Conservation (phyloP, 1,140 invertebrate genomes). For the Drosophila guanche region DNA sequence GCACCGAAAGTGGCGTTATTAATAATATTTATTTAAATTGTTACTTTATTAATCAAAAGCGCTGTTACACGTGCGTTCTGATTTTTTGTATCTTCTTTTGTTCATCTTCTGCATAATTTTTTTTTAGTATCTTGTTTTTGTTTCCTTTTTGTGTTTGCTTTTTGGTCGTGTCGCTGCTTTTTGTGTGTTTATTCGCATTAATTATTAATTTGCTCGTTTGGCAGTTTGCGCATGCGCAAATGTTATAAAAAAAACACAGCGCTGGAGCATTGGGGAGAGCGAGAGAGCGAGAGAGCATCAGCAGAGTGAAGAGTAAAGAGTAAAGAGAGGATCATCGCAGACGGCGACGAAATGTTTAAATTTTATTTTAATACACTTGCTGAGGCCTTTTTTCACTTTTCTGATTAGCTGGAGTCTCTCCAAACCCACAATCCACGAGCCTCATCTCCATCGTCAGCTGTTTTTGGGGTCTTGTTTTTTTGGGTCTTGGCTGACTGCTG, state of each 20-base stretch:
- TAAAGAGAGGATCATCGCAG: conserved; percentile 27
- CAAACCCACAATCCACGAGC: no score
- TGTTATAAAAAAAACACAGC: conserved; percentile 47
- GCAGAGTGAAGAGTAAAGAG: conserved; percentile 7
- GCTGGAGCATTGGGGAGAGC: background rate
- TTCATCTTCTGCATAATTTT: conserved; percentile 34
- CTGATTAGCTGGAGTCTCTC: conserved; percentile 37
- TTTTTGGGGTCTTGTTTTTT: conserved; percentile 9
- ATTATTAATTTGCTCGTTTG: conserved; percentile 82
- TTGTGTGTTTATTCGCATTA: conserved; percentile 77
- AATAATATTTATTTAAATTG: conserved; percentile 72
- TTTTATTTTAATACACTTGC: conserved; percentile 74
- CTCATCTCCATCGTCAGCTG: conserved; percentile 37
- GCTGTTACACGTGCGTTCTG: conserved; percentile 72
- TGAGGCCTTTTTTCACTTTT: conserved; percentile 50
- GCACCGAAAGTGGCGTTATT: conserved; percentile 52
- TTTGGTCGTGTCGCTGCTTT: conserved; percentile 44
- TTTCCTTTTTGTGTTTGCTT: conserved; percentile 14
- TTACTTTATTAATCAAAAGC: conserved; percentile 73
- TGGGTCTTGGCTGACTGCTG: conserved; percentile 14
- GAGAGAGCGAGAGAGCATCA: conserved; percentile 7
- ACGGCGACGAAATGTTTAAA: conserved; percentile 68
- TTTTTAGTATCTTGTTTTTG: conserved; percentile 38
- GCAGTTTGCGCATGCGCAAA: conserved; percentile 77
- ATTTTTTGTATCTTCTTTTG: conserved; percentile 54